Base-by-base conservation (phyloP, 2,113 vertebrate genomes). In the Sprattus sprattus region DNA sequence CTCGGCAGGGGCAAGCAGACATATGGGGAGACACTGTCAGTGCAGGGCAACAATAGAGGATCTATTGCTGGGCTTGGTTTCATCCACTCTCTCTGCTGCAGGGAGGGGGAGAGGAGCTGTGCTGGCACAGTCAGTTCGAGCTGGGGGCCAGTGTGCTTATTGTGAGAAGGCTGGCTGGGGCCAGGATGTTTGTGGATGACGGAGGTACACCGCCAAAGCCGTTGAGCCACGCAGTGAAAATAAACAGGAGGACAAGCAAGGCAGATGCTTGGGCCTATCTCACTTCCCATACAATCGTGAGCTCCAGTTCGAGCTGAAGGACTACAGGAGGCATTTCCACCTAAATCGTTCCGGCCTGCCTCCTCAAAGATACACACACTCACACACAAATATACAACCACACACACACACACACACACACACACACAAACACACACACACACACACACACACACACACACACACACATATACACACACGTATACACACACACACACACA, bases 401-500 rank as follows among this genome's bases (percentile, higher is more conserved):
- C 87, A 90, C 90, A 94, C 93, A 94, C 94, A 93, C 88, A 92
- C 92, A 93, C 92, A 87, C 90, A 92, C 91, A 91, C 85, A 82
- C 83, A 94, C 57, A 67, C n/a, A 82, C 44, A 44, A 6, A 49
- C 85, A 82, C 50, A 18, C 46, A 86, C 82, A n/a, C n/a, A n/a
- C n/a, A n/a, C n/a, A n/a, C n/a, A n/a, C n/a, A n/a, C 84, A 85
- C 87, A 90, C 90, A 94, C 93, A 94, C 94, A 93, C 88, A 92
- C 92, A 93, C 92, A 87, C 90, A 92, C 91, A 91, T 84, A 82
- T 82, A 94, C 57, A 67, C n/a, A 82, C 44, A 44, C 15, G n/a
- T n/a, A n/a, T n/a, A 49, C 85, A 82, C 50, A 20, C 46, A 86
- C 82, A 39, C 39, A 39, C n/a, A n/a, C n/a, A n/a, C n/a, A n/a